phyloP scores from a whole-genome alignment of 2,113 vertebrate genomes.

The Pitta sordida region DNA sequence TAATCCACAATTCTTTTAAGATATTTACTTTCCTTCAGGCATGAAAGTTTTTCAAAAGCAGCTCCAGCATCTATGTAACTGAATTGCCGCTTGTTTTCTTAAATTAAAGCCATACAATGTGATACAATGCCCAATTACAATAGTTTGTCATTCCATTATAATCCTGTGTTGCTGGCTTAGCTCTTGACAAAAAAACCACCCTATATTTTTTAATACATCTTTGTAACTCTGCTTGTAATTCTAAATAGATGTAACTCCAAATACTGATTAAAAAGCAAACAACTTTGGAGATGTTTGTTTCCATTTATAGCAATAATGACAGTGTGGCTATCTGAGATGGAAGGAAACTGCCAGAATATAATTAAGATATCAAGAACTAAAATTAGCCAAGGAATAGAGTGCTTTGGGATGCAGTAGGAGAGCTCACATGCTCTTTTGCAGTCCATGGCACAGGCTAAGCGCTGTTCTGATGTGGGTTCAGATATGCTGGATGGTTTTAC shows the following conservation, averaged over 20 bases:
- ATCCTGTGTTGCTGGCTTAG: background rate
- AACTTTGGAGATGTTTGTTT: background rate
- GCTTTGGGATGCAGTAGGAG: background rate
- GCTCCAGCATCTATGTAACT: background rate
- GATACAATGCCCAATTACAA: background rate
- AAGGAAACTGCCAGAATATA: background rate
- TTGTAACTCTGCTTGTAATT: background rate
- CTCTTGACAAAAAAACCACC: background rate
- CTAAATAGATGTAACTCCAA: background rate
- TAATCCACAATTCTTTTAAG: background rate
- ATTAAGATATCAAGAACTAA: background rate
- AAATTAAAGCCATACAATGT: slow-evolving; percentile 1
- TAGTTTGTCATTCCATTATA: background rate
- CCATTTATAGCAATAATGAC: background rate
- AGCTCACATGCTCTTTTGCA: background rate
- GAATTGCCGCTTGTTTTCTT: background rate
- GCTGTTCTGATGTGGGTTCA: background rate
- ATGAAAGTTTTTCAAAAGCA: background rate
- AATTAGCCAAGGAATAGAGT: background rate
- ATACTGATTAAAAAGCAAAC: background rate
- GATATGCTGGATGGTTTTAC: background rate
- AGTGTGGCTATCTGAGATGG: background rate
- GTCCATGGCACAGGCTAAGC: background rate
- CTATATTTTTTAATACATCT: background rate
- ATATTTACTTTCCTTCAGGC: background rate